A percentile compares a stretch with the other conserved stretches of the same genome.
These are phyloP conservation scores for Coranthus polyacanthus DNA, from an alignment of 2,797 vertebrate genomes.

Conservation along the genomic window DNA sequence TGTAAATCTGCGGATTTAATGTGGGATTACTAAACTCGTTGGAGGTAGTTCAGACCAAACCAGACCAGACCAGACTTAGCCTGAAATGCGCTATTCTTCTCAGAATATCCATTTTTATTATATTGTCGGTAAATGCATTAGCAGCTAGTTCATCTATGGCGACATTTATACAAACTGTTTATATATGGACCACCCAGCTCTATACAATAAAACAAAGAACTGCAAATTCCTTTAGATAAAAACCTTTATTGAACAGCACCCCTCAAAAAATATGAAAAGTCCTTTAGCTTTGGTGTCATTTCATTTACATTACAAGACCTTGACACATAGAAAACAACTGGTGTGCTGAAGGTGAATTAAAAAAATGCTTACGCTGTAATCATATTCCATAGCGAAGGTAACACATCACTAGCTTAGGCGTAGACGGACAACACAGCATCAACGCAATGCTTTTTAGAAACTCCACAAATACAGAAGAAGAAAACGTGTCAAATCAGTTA, in stretches of 20 bases:
- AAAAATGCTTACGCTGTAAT: slow-evolving; percentile 8
- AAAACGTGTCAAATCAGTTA: slow-evolving; percentile 17
- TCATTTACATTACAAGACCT: slow-evolving; percentile 42
- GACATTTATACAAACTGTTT: neutral
- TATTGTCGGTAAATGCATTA: slow-evolving; percentile 18
- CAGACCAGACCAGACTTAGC: neutral
- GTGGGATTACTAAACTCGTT: neutral
- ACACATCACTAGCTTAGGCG: slow-evolving; percentile 37
- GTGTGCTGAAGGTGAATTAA: slow-evolving; percentile 36
- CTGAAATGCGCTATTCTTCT: slow-evolving; percentile 21
- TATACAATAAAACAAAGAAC: neutral
- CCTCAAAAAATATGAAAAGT: slow-evolving; percentile 52
- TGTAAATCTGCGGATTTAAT: neutral
- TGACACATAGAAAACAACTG: slow-evolving; percentile 33
- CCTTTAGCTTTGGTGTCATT: slow-evolving; percentile 66
- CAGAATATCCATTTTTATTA: slow-evolving; percentile 13
- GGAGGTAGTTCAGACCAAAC: neutral
- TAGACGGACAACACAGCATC: slow-evolving; percentile 27
- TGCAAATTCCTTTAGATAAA: slow-evolving; percentile 10
- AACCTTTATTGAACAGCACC: slow-evolving; percentile 61
- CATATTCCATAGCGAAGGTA: neutral
- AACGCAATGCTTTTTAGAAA: slow-evolving; percentile 31
- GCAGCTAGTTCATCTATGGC: neutral
- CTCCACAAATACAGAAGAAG: slow-evolving; percentile 16
- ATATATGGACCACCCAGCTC: neutral